These are phyloP conservation scores for Tinea semifulvella DNA, from an alignment of 2,888 invertebrate species.

Conservation along the genomic window DNA sequence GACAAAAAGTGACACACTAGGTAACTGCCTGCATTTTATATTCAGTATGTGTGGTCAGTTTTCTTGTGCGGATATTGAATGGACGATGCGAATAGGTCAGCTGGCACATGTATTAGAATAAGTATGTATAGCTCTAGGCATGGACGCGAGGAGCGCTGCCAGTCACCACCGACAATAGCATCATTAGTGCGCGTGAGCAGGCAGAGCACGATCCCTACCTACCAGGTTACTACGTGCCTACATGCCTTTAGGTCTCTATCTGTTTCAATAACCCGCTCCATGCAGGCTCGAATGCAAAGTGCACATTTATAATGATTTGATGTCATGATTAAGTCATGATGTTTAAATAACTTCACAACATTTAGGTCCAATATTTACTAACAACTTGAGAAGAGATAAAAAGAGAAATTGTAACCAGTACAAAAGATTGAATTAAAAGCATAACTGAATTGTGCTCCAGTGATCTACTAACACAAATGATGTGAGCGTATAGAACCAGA, in stretches of 20 bases:
- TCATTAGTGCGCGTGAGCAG: conserved; percentile 9
- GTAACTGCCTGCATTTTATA: conserved; percentile 57
- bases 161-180: conserved; percentile 8
- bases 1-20: conserved; percentile 61
- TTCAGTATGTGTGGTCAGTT: conserved; percentile 58
- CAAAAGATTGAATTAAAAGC: conserved; percentile 55
- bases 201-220: conserved; percentile 3
- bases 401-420: conserved; percentile 24
- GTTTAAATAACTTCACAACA: not conserved
- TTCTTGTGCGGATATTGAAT: conserved; percentile 51
- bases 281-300: conserved; percentile 6
- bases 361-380: not conserved
- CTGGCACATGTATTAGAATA: not conserved
- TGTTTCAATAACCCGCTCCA: not conserved
- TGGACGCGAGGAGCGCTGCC: not conserved
- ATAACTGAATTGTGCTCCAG: conserved; percentile 58
- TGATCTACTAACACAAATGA: conserved; percentile 39
- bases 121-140: conserved; percentile 1
- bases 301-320: conserved; percentile 1
- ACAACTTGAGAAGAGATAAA: not conserved
- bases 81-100: conserved; percentile 45
- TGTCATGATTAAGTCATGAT: not conserved
- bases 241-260: conserved; percentile 8
- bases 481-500: not conserved
- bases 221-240: conserved; percentile 5